Base-by-base conservation (phyloP, 2,888 invertebrate genomes). In the Periphyllus acericola region DNA sequence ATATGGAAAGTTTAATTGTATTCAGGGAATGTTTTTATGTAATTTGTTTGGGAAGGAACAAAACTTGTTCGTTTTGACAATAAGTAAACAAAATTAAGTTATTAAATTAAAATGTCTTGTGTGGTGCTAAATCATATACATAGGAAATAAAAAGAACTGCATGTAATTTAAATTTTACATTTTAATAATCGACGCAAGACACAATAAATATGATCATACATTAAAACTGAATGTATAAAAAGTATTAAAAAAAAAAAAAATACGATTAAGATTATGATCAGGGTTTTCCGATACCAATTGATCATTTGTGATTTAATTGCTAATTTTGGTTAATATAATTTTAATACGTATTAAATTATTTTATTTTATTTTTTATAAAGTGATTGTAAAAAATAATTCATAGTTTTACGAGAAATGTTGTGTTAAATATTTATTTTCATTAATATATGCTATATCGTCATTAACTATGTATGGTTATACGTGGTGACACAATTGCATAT, bases 1-100 rank as follows among this genome's bases (percentile, higher is more conserved):
- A 36, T 80, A 36, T n/a, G 17, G 40, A 81, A 81, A 68, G 40
- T 40, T 68, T 40, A 46, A 81, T 40, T 68, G n/a, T 40, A 40
- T 40, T n/a, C n/a, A n/a, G 29, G 17, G 40, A n/a, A 29, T 68
- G 81, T 52, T 71, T 71, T 82, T 52, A 19, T 46, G 21, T 71
- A 52, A 25, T 68, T 82, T 82, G 14, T 82, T 81, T 2, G 0
- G 52, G 25, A 36, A 68, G 29, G 81, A 71, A 82, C 14, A 71
- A 29, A 52, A 82, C 25, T 21, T n/a, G 40, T 14, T 32, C 19
- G 68, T 5, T 25, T 82, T 82, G 46, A 25, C 25, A 82, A 34
- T 52, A 32, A 71, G 25, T 25, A 71, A 71, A 71, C 32, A 71
- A 71, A 46, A 46, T 71, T 46, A 82, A 46, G 71, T 46, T 46